These are phyloP conservation scores for Amorpha juglandis DNA, from an alignment of 2,888 invertebrate genomes.

Conservation along the genomic window DNA sequence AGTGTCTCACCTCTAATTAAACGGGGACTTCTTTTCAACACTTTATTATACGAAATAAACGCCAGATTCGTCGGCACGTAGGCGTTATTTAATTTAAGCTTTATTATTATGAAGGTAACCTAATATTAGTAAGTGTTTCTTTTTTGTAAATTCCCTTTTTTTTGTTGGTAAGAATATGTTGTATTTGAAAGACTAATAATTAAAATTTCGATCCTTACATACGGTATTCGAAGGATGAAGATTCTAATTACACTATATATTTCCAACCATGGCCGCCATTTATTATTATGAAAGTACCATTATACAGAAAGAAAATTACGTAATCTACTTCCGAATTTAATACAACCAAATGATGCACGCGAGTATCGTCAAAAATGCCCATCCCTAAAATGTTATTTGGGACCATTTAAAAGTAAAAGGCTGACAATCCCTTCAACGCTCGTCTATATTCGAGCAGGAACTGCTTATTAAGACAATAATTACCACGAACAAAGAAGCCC, in stretches of 20 bases:
- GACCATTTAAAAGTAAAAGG: conserved; percentile 66
- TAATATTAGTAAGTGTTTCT: background rate
- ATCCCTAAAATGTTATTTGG: conserved; percentile 57
- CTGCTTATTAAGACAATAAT: conserved; percentile 85
- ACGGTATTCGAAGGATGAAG: background rate
- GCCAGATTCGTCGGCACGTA: conserved; percentile 55
- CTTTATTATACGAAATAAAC: conserved; percentile 82
- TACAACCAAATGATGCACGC: conserved; percentile 15
- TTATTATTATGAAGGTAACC: conserved; percentile 22
- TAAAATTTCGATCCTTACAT: background rate
- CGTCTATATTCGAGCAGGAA: conserved; percentile 78
- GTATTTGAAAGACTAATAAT: background rate
- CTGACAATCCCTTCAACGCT: conserved; percentile 71
- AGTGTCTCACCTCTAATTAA: conserved; percentile 83
- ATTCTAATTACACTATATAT: background rate
- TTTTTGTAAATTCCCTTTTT: conserved; percentile 1
- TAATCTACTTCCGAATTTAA: conserved; percentile 1
- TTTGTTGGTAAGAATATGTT: background rate
- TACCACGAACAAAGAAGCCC: conserved; percentile 81
- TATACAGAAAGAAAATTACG: background rate
- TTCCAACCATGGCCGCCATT: background rate
- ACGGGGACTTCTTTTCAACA: conserved; percentile 79
- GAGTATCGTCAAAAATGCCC: conserved; percentile 39
- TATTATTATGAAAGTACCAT: background rate
- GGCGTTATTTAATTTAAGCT: conserved; percentile 51